These are phyloP conservation scores for Eugnorisma glareosa DNA, from an alignment of 2,888 invertebrate species.

Conservation along the genomic window DNA sequence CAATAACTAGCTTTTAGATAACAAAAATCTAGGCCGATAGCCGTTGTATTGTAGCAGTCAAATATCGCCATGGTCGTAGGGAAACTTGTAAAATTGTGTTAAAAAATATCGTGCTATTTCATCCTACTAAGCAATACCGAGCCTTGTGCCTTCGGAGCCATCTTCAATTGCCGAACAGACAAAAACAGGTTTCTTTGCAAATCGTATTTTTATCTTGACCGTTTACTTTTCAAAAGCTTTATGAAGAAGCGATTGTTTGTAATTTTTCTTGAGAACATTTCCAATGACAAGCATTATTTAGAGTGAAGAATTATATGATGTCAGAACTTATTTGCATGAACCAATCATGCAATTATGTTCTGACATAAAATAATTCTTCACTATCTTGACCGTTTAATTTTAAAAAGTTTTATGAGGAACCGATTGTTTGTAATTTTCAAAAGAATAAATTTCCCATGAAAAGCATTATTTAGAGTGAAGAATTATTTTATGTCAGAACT, in stretches of 20 bases:
- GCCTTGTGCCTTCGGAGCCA: neutral
- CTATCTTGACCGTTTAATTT: neutral
- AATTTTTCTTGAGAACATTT: too few species aligned
- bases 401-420: neutral
- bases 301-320: too few species aligned
- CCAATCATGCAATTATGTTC: too few species aligned
- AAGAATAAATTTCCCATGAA: neutral
- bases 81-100: neutral
- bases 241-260: neutral
- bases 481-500: neutral
- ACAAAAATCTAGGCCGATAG: neutral
- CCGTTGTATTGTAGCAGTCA: neutral
- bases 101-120: neutral
- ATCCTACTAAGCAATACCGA: neutral
- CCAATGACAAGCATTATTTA: too few species aligned
- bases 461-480: neutral
- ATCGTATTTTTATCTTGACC: neutral
- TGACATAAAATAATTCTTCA: too few species aligned
- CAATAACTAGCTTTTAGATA: neutral
- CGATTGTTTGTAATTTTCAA: neutral
- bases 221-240: neutral
- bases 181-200: neutral
- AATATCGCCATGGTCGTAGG: neutral
- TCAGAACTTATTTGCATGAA: too few species aligned
- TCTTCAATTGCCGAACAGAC: neutral